These are phyloP conservation scores for Cerastoderma edule DNA, from an alignment of 2,888 invertebrate species.

Conservation along the genomic window DNA sequence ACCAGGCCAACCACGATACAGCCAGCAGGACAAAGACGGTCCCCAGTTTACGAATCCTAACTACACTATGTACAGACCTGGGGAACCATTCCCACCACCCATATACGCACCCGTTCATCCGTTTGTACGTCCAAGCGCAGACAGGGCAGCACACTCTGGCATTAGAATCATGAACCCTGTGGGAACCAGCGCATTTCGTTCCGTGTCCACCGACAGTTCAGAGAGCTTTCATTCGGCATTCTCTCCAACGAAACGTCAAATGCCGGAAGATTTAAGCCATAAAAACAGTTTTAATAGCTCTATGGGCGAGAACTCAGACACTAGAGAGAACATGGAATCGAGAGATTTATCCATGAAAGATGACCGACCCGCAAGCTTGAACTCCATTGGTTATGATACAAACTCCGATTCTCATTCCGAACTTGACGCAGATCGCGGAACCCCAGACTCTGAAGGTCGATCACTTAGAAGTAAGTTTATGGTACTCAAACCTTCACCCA, in stretches of 20 bases:
- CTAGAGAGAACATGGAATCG: conserved; percentile 51
- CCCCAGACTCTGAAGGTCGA: conserved; percentile 78
- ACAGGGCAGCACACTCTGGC: conserved; percentile 68
- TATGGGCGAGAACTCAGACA: conserved; percentile 39
- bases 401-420: conserved; percentile 78
- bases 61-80: conserved; percentile 77
- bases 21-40: conserved; percentile 72
- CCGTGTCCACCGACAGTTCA: conserved; percentile 68
- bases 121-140: conserved; percentile 73
- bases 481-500: no score
- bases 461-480: conserved; percentile 77
- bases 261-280: conserved; percentile 65
- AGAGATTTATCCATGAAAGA: conserved; percentile 68
- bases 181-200: conserved; percentile 77
- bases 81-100: conserved; percentile 79
- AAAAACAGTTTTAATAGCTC: conserved; percentile 45
- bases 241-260: conserved; percentile 77
- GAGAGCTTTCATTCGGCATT: conserved; percentile 79
- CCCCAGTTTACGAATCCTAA: conserved; percentile 69
- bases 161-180: conserved; percentile 71
- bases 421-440: conserved; percentile 72
- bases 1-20: conserved; percentile 67
- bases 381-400: conserved; percentile 73
- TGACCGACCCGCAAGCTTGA: conserved; percentile 76
- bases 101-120: conserved; percentile 77